phyloP scores from a whole-genome alignment of 37 sponge, comb jelly and placozoan species.

The Chondrosia reniformis region DNA sequence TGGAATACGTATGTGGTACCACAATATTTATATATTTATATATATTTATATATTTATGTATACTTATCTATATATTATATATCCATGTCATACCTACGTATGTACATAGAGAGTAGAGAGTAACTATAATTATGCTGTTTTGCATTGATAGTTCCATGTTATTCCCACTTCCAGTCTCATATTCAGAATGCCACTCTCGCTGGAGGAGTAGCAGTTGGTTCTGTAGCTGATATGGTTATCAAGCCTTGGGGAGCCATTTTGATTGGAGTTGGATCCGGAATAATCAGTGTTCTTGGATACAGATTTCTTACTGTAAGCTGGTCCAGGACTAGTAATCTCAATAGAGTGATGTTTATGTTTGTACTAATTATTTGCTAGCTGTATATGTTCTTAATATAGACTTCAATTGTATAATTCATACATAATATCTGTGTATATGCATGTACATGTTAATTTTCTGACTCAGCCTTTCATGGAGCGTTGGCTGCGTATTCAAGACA shows the following conservation, averaged over 20 bases:
- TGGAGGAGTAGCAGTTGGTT: slow-evolving; percentile 92
- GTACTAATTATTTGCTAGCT: too few relatives aligned
- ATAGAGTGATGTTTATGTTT: too few relatives aligned
- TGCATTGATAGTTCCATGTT: too few relatives aligned
- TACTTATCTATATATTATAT: background rate
- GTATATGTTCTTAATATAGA: too few relatives aligned
- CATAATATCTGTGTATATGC: too few relatives aligned
- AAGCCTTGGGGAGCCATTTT: slow-evolving; percentile 84
- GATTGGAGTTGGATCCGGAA: slow-evolving; percentile 67
- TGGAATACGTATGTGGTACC: background rate
- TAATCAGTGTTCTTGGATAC: slow-evolving; percentile 75
- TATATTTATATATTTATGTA: background rate
- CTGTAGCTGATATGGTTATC: slow-evolving; percentile 75
- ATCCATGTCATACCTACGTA: background rate
- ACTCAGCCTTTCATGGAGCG: slow-evolving; percentile 61
- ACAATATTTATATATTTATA: background rate
- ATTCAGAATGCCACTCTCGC: slow-evolving; percentile 94
- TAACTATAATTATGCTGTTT: background rate
- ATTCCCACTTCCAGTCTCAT: slow-evolving; percentile 50
- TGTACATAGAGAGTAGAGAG: background rate
- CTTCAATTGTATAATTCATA: too few relatives aligned
- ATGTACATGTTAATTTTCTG: too few relatives aligned
- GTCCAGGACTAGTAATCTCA: too few relatives aligned
- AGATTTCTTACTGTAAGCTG: slow-evolving; percentile 51
- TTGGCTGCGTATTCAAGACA: slow-evolving; percentile 60